These are phyloP conservation scores for Tetragnatha versicolor DNA, from an alignment of 1,140 invertebrate species.

Conservation along the genomic window DNA sequence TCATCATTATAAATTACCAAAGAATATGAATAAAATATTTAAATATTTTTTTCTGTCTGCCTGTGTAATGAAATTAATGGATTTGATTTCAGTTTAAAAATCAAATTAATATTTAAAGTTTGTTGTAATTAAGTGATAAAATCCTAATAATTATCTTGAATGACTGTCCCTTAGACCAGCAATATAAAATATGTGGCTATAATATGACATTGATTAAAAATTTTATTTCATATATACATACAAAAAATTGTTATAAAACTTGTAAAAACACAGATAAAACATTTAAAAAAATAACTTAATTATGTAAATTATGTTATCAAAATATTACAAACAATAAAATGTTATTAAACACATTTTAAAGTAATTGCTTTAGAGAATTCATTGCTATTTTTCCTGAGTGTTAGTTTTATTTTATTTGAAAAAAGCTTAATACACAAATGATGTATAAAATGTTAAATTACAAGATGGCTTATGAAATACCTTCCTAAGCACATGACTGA, in stretches of 20 bases:
- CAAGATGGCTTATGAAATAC: not conserved
- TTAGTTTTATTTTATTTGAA: not conserved
- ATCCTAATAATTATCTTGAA: too few relatives aligned
- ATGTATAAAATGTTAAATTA: not conserved
- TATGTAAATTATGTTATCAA: conserved; percentile 39
- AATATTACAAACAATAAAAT: conserved; percentile 27
- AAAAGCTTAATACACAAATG: not conserved
- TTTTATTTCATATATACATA: conserved; percentile 30
- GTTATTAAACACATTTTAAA: conserved; percentile 8
- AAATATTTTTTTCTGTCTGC: too few relatives aligned
- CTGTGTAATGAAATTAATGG: too few relatives aligned
- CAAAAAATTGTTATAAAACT: conserved; percentile 44
- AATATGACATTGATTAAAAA: too few relatives aligned
- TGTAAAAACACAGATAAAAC: conserved; percentile 23
- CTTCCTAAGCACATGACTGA: not conserved
- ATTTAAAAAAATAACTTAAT: conserved; percentile 45
- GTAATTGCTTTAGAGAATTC: not conserved
- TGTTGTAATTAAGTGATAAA: too few relatives aligned
- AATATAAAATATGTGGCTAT: too few relatives aligned
- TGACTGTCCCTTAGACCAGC: too few relatives aligned
- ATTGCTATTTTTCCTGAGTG: not conserved
- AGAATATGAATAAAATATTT: too few relatives aligned
- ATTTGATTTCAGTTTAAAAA: too few relatives aligned
- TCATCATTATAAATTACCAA: too few relatives aligned
- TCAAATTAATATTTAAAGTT: too few relatives aligned